phyloP scores from a whole-genome alignment of 2,113 vertebrate species.

The Pardalotus punctatus region DNA sequence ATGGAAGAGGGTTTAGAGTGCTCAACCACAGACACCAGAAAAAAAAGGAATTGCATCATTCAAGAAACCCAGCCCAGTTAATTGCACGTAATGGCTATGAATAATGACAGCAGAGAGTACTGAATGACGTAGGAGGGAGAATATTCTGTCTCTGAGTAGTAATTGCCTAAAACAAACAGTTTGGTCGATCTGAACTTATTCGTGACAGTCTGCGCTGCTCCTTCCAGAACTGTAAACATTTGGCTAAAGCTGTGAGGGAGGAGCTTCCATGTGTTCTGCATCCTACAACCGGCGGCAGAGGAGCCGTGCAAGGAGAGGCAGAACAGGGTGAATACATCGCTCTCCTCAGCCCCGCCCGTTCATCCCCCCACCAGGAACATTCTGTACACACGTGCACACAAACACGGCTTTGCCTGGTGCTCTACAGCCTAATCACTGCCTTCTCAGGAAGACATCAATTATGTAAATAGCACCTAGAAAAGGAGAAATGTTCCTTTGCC shows the following conservation, averaged over 20 bases:
- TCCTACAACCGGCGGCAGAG: not conserved
- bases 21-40: not conserved
- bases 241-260: not conserved
- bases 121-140: not conserved
- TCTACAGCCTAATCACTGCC: not conserved
- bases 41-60: not conserved
- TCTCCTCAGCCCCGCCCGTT: not conserved
- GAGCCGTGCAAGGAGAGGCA: not conserved
- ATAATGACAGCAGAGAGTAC: not conserved
- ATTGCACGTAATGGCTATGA: not conserved
- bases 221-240: not conserved
- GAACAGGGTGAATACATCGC: not conserved
- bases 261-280: not conserved
- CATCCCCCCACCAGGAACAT: not conserved
- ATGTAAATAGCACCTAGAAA: not conserved
- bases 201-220: not conserved
- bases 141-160: not conserved
- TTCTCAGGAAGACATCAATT: not conserved
- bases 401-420: not conserved
- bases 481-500: not conserved
- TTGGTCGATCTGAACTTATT: not conserved
- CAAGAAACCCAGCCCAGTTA: not conserved
- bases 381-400: not conserved
- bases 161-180: not conserved
- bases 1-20: not conserved